Evolutionary conservation across 2,797 vertebrate species (phyloP).

Genomic region (Sebastes miniatus): DNA sequence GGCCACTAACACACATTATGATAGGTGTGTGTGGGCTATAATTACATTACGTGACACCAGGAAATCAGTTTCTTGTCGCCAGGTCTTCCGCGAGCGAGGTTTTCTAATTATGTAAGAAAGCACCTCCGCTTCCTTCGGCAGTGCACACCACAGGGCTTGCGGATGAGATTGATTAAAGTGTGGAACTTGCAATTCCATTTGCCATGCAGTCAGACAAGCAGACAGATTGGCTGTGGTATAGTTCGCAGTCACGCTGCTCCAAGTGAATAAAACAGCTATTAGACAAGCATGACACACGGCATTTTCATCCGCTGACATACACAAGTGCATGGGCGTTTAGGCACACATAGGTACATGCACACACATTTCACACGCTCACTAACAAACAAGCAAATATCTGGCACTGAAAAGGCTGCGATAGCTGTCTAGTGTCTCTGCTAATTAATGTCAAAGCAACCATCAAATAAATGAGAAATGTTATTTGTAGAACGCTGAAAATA

Average conservation of each 20-base stretch:
- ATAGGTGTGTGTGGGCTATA: conserved; percentile 54
- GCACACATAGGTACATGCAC: background rate
- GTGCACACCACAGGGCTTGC: conserved; percentile 51
- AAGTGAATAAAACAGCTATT: conserved; percentile 63
- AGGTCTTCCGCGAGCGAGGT: conserved; percentile 54
- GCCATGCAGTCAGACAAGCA: conserved; percentile 53
- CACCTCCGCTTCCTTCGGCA: conserved; percentile 47
- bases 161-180: conserved; percentile 70
- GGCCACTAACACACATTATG: conserved; percentile 40
- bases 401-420: conserved; percentile 2
- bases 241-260: conserved; percentile 49
- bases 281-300: conserved; percentile 41
- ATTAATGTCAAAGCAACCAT: conserved; percentile 53
- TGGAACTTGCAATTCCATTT: conserved; percentile 58
- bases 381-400: conserved; percentile 9
- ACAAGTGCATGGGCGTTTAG: background rate
- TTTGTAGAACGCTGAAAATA: conserved; percentile 46
- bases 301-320: conserved; percentile 44
- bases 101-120: conserved; percentile 70
- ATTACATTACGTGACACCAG: conserved; percentile 65
- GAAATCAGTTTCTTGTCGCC: conserved; percentile 71
- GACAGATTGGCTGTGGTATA: conserved; percentile 51
- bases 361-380: background rate
- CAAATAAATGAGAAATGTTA: conserved; percentile 43
- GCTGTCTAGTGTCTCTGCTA: conserved; percentile 28